phyloP scores from a whole-genome alignment of 2,797 vertebrate genomes.

The Falco berigora region DNA sequence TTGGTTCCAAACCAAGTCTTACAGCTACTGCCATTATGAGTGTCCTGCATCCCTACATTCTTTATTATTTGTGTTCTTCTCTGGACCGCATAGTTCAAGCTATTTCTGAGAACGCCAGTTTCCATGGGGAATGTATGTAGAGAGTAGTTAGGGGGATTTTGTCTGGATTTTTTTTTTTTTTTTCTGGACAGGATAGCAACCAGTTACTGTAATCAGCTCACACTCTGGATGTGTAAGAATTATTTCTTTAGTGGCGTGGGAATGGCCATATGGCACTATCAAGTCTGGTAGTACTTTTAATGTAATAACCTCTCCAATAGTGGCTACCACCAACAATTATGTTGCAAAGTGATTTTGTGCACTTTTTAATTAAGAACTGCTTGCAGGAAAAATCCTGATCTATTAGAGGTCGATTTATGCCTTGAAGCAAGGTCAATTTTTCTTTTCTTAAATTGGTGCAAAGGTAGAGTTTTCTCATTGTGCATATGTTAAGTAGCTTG shows the following conservation, averaged over 20 bases:
- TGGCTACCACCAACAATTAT: background rate
- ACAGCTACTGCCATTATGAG: background rate
- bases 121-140: too few relatives aligned
- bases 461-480: background rate
- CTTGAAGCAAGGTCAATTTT: conserved; percentile 33
- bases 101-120: background rate
- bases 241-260: background rate
- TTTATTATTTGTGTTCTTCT: background rate
- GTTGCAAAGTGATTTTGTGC: conserved; percentile 17
- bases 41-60: background rate
- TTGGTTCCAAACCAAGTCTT: background rate
- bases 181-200: background rate
- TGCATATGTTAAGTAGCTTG: background rate
- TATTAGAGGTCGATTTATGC: conserved; percentile 7
- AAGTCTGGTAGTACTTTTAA: background rate
- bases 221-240: background rate
- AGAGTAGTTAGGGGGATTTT: background rate
- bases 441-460: background rate
- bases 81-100: too few relatives aligned
- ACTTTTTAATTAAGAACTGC: conserved; percentile 29
- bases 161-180: background rate
- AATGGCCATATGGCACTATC: background rate
- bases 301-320: background rate
- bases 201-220: background rate
- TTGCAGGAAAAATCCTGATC: conserved; percentile 3